phyloP scores from a whole-genome alignment of 2,888 invertebrate genomes.

The Phrixothrix hirtus region DNA sequence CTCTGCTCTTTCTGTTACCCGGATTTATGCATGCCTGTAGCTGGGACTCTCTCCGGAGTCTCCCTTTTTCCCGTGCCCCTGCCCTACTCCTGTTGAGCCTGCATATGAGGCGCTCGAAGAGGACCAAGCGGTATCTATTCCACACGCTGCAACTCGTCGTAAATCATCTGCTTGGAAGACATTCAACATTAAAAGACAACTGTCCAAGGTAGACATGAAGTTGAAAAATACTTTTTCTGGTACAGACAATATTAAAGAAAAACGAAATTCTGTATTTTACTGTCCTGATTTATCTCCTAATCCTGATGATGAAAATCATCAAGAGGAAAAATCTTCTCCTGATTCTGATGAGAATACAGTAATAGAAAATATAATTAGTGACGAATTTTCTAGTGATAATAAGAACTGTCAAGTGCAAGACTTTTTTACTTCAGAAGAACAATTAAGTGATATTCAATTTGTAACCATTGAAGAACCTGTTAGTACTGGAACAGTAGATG shows the following conservation, averaged over 20 bases:
- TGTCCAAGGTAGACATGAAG: conserved; percentile 78
- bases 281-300: conserved; percentile 43
- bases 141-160: conserved; percentile 58
- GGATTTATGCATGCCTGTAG: conserved; percentile 52
- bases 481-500: conserved; percentile 44
- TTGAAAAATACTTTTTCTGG: conserved; percentile 66
- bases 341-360: conserved; percentile 52
- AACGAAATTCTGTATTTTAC: conserved; percentile 53
- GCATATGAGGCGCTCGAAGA: conserved; percentile 57
- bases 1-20: conserved; percentile 47
- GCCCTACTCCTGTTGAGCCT: conserved; percentile 59
- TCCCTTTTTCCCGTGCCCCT: conserved; percentile 52
- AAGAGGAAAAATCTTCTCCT: conserved; percentile 47
- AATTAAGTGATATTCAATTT: conserved; percentile 55
- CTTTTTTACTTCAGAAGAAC: no score
- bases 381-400: conserved; percentile 13
- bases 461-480: conserved; percentile 49
- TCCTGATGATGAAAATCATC: conserved; percentile 38
- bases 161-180: conserved; percentile 74
- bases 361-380: conserved; percentile 40
- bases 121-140: conserved; percentile 46
- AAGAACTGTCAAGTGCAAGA: conserved; percentile 17
- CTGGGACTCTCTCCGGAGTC: conserved; percentile 54
- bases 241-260: conserved; percentile 50
- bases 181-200: conserved; percentile 79